A percentile compares a stretch with the other conserved stretches of the same genome.
phyloP scores from a whole-genome alignment of 2,888 invertebrate species.

The Caenorhabditis japonica region DNA sequence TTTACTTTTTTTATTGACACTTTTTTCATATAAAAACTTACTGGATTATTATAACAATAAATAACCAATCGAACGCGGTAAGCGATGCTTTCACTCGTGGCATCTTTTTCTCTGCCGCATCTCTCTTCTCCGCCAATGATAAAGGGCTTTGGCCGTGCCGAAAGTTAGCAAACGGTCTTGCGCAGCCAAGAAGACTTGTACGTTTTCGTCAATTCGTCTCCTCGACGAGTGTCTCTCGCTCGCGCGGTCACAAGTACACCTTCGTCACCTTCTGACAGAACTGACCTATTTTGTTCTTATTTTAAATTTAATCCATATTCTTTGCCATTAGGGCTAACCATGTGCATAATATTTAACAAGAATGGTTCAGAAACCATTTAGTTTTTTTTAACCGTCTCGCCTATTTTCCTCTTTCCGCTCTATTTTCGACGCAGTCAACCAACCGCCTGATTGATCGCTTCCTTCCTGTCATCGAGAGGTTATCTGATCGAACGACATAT shows the following conservation, averaged over 20 bases:
- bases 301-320: background rate
- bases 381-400: no score
- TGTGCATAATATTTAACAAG: no score
- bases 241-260: constrained; percentile 36
- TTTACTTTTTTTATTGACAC: no score
- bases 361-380: no score
- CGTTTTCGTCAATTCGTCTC: constrained; percentile 20
- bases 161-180: constrained; percentile 18
- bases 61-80: background rate
- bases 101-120: background rate
- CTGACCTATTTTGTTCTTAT: constrained; percentile 23
- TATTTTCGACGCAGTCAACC: no score
- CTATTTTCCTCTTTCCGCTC: no score
- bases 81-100: constrained; percentile 22
- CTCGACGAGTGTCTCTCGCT: constrained; percentile 18
- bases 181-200: constrained; percentile 10
- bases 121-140: constrained; percentile 13
- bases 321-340: no score
- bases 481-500: constrained; percentile 17
- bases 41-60: background rate
- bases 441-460: constrained; percentile 9
- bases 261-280: constrained; percentile 48
- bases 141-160: constrained; percentile 22
- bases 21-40: background rate
- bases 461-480: background rate